phyloP scores from a whole-genome alignment of 2,888 invertebrate genomes.

The Lysandra coridon region DNA sequence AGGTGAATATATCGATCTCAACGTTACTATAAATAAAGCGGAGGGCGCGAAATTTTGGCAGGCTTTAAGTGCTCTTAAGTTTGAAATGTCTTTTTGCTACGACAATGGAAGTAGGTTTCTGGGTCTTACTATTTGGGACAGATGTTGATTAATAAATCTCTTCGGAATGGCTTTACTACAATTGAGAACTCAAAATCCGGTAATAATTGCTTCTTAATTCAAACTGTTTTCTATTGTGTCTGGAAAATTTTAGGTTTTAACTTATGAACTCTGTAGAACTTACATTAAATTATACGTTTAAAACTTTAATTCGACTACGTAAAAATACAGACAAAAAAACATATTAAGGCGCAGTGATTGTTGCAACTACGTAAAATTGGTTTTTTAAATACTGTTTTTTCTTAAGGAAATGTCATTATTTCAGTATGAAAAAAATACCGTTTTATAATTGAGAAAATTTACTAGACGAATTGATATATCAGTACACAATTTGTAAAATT shows the following conservation, averaged over 20 bases:
- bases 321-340: too few relatives aligned
- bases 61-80: constrained; percentile 25
- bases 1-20: background rate
- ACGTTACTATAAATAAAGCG: background rate
- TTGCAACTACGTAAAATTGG: too few relatives aligned
- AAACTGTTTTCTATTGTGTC: background rate
- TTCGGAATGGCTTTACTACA: constrained; percentile 17
- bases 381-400: too few relatives aligned
- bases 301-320: background rate
- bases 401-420: too few relatives aligned
- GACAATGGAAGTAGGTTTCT: constrained; percentile 27
- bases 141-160: constrained; percentile 31
- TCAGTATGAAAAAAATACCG: too few relatives aligned
- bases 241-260: background rate
- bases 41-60: constrained; percentile 17
- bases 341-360: too few relatives aligned
- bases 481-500: too few relatives aligned
- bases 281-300: background rate
- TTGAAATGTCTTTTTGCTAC: constrained; percentile 26
- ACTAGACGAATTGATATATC: too few relatives aligned
- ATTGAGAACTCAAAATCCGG: constrained; percentile 13
- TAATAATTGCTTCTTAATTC: background rate
- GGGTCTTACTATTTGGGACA: constrained; percentile 28
- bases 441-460: too few relatives aligned
- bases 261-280: background rate